Base-by-base conservation (phyloP, 2,888 invertebrate genomes). In the Carabus problematicus region DNA sequence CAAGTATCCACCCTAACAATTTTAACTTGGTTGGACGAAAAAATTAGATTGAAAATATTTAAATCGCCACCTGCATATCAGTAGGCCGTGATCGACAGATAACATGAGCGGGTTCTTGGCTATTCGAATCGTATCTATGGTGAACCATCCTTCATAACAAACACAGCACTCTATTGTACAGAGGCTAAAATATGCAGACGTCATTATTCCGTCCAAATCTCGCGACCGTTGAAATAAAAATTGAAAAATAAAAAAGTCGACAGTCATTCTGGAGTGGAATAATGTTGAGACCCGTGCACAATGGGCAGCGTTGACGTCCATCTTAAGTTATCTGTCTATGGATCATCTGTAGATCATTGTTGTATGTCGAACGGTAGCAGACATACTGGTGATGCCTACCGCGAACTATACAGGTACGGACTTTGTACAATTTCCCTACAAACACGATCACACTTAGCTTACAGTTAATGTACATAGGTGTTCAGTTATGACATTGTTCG, bases 331-430 rank as follows among this genome's bases (percentile, higher is more conserved):
- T 67, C 67, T 67, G 67, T 67, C 67, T 67, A 64, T 64, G 60
- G 60, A 67, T 67, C 67, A 67, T 59, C 41, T 64, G 45, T 41
- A 45, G 67, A 67, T 67, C 67, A 67, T 67, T 67, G 67, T 64
- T 56, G 64, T 59, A 49, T 67, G 67, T 60, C 67, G 67, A 67
- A 67, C 67, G 47, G 67, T 67, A 67, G 67, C 67, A 52, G 58
- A 52, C 52, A 16, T 42, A 18, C 52, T 47, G 8, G 14, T 18
- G 11, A 9, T 54, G 64, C 43, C 64, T 42, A 60, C 67, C 59
- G 41, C 14, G 52, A 49, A 54, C 19, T 42, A 8, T 8, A 0
- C 67, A 67, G 67, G 67, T n/a, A 14, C 42, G 67, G 40, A 67
- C 12, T 42, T n/a, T 41, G n/a, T 3, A 9, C 6, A 40, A 29